These are phyloP conservation scores for Eudyptes chrysolophus DNA, from an alignment of 2,113 vertebrate species.

Conservation along the genomic window DNA sequence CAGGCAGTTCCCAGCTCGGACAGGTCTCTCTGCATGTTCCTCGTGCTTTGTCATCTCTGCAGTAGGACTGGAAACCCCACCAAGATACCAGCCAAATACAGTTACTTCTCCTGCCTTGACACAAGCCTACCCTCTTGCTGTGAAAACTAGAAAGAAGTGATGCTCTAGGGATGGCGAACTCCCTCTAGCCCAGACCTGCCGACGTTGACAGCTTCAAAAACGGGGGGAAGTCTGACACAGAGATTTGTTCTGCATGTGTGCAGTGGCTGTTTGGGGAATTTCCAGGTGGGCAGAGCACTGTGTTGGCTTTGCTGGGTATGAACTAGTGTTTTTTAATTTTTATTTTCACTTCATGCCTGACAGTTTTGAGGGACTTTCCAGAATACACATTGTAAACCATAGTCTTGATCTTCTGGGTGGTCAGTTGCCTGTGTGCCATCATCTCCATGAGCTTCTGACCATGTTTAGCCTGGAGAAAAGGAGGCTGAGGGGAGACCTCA, in stretches of 20 bases:
- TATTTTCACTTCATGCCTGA: neutral
- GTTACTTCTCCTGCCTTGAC: neutral
- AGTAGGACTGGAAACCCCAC: neutral
- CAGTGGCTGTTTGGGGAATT: neutral
- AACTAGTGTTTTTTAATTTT: neutral
- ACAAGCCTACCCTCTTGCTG: neutral
- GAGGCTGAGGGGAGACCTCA: too few species aligned
- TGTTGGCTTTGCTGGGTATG: neutral
- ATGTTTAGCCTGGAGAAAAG: too few species aligned
- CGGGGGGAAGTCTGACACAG: accelerated
- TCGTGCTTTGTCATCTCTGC: neutral
- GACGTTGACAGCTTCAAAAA: neutral
- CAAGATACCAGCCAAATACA: neutral
- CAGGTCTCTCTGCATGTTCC: neutral
- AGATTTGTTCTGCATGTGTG: neutral
- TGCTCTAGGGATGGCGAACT: neutral
- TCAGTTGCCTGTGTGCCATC: neutral
- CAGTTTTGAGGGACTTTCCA: neutral
- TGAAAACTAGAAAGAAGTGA: neutral
- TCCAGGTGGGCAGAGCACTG: neutral
- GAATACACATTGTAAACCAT: neutral
- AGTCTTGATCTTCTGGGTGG: neutral
- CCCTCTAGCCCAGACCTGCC: neutral
- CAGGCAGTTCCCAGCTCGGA: neutral
- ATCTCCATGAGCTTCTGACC: neutral